phyloP scores from a whole-genome alignment of 2,113 vertebrate species.

The Arothron firmamentum region DNA sequence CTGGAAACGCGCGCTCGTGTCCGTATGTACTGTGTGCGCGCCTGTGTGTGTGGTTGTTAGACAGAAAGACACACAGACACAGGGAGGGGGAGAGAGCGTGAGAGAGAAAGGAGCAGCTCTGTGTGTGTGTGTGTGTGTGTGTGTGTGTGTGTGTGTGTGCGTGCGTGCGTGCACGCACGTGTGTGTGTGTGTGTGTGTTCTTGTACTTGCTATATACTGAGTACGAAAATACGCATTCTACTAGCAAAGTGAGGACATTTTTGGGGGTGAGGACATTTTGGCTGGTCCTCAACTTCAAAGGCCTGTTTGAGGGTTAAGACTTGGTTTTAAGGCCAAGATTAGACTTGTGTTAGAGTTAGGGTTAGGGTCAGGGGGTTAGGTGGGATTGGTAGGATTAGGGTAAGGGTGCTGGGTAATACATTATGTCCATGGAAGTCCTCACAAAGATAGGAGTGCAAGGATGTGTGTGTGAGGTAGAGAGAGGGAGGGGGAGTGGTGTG shows the following conservation, averaged over 20 bases:
- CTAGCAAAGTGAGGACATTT: too few relatives aligned
- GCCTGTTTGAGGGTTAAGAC: too few relatives aligned
- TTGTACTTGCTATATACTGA: too few relatives aligned
- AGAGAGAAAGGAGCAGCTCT: conserved; percentile 57
- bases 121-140: conserved; percentile 37
- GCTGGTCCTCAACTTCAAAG: too few relatives aligned
- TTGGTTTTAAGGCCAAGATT: too few relatives aligned
- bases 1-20: conserved; percentile 26
- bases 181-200: conserved; percentile 26
- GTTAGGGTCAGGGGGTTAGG: too few relatives aligned
- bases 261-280: too few relatives aligned
- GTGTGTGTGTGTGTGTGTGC: too few relatives aligned
- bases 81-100: conserved; percentile 49
- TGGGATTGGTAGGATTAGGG: too few relatives aligned
- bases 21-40: conserved; percentile 26
- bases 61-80: conserved; percentile 5
- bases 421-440: conserved; percentile 27
- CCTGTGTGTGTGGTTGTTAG: conserved; percentile 39
- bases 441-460: neutral
- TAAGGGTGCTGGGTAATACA: too few relatives aligned
- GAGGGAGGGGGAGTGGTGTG: conserved; percentile 27
- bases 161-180: neutral
- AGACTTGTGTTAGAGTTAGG: too few relatives aligned
- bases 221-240: too few relatives aligned
- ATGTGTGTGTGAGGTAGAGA: conserved; percentile 12